Evolutionary conservation across 2,888 invertebrate species (phyloP), one percentile per base, ranked within the genome.

Genomic region (Microctonus hyperodae): DNA sequence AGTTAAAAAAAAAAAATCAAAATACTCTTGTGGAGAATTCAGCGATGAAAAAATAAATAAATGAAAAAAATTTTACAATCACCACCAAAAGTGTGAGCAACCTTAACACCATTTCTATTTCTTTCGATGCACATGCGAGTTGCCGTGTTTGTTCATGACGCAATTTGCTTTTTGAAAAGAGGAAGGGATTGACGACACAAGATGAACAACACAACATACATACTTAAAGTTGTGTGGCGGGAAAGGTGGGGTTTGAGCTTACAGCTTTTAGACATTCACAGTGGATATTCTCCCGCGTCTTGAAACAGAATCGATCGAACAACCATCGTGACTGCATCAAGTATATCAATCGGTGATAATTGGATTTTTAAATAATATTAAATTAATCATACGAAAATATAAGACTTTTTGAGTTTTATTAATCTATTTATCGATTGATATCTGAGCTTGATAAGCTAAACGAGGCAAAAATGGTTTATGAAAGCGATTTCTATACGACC

Each of bases 401-500:
- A 33, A 4, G 20, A 16, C 22, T 50, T 31, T 48, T 64, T 48
- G 28, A 33, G 31, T 56, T 48, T 50, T 20, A 56, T 31, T 40
- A 40, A 61, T 51, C 63, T 63, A 22, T 53, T 60, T 23, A 66
- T 13, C 65, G 57, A 67, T 67, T 61, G 64, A 53, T 62, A 28
- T 31, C 33, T 16, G 44, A 16, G 86, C 85, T 86, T 85, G 85
- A 84, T 83, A 84, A 81, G 83, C 85, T 68, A 69, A 84, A 80
- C 85, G 85, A 72, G 83, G 71, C 70, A 79, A 89, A 87, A 86
- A 95, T 95, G 94, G 94, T 94, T 87, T 94, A 94, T 91, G 93
- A 94, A 88, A 92, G 92, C 89, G 94, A 94, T 88, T 95, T 93
- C 87, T 93, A 93, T 86, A 94, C 94, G 82, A 92, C 92, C 86